Percentiles rank a stretch among this genome's conserved stretches.
Conservation (phyloP, 1,140 invertebrate genomes). For the Drosophila ambigua region DNA sequence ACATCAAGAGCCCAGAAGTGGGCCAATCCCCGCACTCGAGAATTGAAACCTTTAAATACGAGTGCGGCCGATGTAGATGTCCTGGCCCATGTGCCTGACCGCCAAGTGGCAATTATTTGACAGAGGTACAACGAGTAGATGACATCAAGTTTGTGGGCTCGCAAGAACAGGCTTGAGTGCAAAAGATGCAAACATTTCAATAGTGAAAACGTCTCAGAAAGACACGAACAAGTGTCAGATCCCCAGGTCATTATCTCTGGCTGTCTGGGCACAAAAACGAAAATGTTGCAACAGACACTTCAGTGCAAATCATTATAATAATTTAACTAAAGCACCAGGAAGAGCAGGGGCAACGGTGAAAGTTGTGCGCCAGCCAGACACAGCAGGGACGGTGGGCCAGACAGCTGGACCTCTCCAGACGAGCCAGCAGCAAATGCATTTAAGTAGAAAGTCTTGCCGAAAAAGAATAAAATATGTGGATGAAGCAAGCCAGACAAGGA, state of each 20-base stretch:
- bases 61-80: constrained; percentile 37
- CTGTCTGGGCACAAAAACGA: constrained; percentile 18
- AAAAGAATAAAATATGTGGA: constrained; percentile 26
- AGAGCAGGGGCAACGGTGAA: constrained; percentile 54
- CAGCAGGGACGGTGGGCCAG: constrained; percentile 17
- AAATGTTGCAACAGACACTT: constrained; percentile 37
- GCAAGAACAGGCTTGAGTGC: background rate
- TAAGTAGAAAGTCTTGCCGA: constrained; percentile 63
- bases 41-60: constrained; percentile 46
- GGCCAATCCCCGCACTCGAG: constrained; percentile 22
- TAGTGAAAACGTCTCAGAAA: background rate
- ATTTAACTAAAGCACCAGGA: constrained; percentile 52
- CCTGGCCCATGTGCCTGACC: constrained; percentile 41
- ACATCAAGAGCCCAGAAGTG: constrained; percentile 15
- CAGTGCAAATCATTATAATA: constrained; percentile 72
- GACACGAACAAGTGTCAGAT: background rate
- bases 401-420: constrained; percentile 68
- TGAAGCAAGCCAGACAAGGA: constrained; percentile 16
- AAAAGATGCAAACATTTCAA: background rate
- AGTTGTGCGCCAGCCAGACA: constrained; percentile 48
- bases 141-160: background rate
- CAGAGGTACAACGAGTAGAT: constrained; percentile 36
- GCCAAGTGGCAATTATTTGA: constrained; percentile 45
- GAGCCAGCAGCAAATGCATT: constrained; percentile 70
- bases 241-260: constrained; percentile 33